Percentiles rank a stretch among this genome's conserved stretches.
Evolutionary conservation across 2,113 vertebrate genomes (phyloP).

Genomic region (Macquaria ambigua): DNA sequence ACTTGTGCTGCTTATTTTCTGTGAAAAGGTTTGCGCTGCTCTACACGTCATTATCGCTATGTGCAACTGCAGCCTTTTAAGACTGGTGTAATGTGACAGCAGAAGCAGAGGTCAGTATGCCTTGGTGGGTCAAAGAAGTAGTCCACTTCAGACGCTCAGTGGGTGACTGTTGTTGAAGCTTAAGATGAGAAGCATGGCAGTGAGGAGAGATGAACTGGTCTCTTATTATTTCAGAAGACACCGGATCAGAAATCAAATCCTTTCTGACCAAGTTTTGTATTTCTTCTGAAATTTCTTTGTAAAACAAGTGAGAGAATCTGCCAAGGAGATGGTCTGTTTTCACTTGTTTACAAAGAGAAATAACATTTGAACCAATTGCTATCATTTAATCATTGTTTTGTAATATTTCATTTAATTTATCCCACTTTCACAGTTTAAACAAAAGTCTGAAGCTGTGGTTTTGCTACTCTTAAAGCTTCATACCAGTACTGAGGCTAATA

Average conservation of each 20-base stretch:
- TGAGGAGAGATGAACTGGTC: background rate
- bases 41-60: background rate
- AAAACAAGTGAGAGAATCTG: no score
- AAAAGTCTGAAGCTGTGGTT: background rate
- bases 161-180: slow-evolving; percentile 1
- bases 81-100: background rate
- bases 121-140: background rate
- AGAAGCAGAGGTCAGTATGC: slow-evolving; percentile 8
- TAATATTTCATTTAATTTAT: background rate
- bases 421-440: background rate
- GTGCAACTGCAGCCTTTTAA: slow-evolving; percentile 7
- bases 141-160: background rate
- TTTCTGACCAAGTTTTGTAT: background rate
- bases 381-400: background rate
- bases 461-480: background rate
- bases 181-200: background rate
- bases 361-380: background rate
- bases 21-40: background rate
- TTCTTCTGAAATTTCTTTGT: background rate
- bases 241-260: background rate
- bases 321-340: background rate
- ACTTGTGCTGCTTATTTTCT: background rate
- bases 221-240: background rate
- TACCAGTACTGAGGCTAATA: no score
- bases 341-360: background rate